Evolutionary conservation across 1,140 invertebrate species (phyloP).

Genomic region (Aethina tumida): DNA sequence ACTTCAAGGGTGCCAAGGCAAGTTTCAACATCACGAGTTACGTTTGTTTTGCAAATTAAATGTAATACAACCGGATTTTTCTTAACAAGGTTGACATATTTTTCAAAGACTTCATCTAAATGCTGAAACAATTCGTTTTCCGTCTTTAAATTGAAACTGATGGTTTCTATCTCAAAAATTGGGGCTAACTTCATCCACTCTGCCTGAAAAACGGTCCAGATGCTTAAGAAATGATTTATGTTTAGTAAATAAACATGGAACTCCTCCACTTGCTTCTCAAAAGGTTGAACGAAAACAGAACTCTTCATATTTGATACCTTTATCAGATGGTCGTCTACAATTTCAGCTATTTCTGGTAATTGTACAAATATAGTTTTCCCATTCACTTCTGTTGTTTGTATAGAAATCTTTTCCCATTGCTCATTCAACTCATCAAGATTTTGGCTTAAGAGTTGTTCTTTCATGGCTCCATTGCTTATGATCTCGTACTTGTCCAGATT

Average conservation of each 20-base stretch:
- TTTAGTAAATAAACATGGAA: slow-evolving; percentile 72
- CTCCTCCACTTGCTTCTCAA: slow-evolving; percentile 57
- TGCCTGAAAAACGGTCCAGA: slow-evolving; percentile 71
- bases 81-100: slow-evolving; percentile 20
- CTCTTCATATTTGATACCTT: slow-evolving; percentile 79
- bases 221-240: slow-evolving; percentile 44
- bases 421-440: slow-evolving; percentile 68
- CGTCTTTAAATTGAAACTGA: no score
- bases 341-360: slow-evolving; percentile 70
- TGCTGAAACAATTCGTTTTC: slow-evolving; percentile 56
- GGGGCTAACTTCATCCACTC: slow-evolving; percentile 82
- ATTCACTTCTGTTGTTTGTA: slow-evolving; percentile 52
- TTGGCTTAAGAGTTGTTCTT: slow-evolving; percentile 70
- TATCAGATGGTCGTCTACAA: slow-evolving; percentile 79
- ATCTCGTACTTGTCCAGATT: slow-evolving; percentile 70
- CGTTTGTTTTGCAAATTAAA: slow-evolving; percentile 53
- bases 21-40: slow-evolving; percentile 62
- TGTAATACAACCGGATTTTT: slow-evolving; percentile 57
- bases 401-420: slow-evolving; percentile 73
- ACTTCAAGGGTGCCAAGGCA: slow-evolving; percentile 63
- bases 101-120: slow-evolving; percentile 5
- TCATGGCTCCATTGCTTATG: slow-evolving; percentile 78
- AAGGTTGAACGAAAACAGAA: slow-evolving; percentile 83
- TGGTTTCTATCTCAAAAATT: no score
- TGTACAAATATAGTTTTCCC: slow-evolving; percentile 65